A percentile compares a stretch with the other conserved stretches of the same genome.
Conservation (phyloP, 2,113 vertebrate species). For the Pantherophis guttatus region DNA sequence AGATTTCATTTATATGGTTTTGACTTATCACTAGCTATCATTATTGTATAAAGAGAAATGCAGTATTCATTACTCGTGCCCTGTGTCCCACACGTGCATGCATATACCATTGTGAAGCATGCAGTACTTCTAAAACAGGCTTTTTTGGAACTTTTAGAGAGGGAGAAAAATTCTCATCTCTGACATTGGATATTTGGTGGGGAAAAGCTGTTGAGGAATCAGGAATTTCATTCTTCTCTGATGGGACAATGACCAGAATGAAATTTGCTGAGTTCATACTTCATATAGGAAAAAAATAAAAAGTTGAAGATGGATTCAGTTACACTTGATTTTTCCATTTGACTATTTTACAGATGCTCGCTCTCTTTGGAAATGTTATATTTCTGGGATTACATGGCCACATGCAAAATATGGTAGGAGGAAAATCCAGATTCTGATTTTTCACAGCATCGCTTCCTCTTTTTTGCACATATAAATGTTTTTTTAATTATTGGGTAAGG, state of each 20-base stretch:
- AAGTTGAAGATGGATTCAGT: background rate
- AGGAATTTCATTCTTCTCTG: background rate
- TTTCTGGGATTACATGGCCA: background rate
- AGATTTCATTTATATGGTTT: no score
- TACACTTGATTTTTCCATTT: background rate
- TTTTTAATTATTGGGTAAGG: background rate
- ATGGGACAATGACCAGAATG: background rate
- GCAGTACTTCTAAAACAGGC: background rate
- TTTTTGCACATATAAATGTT: background rate
- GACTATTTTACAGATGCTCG: background rate
- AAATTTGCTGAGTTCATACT: background rate
- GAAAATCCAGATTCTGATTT: background rate
- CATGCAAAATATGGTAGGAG: background rate
- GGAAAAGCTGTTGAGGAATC: background rate
- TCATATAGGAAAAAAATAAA: background rate
- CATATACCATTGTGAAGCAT: background rate
- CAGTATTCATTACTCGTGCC: background rate
- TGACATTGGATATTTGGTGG: background rate
- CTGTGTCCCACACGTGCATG: background rate
- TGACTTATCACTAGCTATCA: background rate
- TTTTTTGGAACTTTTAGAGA: background rate
- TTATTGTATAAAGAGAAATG: background rate
- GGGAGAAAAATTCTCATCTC: background rate
- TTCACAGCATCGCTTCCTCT: background rate
- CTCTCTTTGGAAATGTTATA: background rate